Percentiles rank a stretch among this genome's conserved stretches.
phyloP scores from a whole-genome alignment of 2,113 vertebrate species.

The Silurus glanis region DNA sequence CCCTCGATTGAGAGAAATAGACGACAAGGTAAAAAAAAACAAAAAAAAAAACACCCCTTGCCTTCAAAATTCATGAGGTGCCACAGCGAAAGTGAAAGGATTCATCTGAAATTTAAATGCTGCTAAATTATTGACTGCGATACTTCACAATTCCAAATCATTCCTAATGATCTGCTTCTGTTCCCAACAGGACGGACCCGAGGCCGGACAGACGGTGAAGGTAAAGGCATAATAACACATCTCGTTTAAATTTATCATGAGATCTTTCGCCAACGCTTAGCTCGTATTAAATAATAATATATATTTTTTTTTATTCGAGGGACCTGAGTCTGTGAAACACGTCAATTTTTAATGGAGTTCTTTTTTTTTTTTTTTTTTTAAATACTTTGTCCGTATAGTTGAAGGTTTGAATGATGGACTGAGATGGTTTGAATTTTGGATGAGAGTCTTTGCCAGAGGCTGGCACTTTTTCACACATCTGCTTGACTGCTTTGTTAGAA shows the following conservation, averaged over 20 bases:
- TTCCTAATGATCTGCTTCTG: conserved; percentile 65
- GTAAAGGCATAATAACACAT: conserved; percentile 80
- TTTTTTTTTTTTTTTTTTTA: conserved; percentile 36
- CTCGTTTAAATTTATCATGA: conserved; percentile 71
- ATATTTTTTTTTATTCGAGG: conserved; percentile 64
- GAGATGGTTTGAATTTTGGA: not conserved
- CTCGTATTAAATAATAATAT: conserved; percentile 71
- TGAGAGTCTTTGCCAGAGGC: conserved; percentile 16
- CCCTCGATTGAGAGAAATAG: conserved; percentile 1
- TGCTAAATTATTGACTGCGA: conserved; percentile 73
- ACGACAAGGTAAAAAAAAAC: conserved; percentile 3
- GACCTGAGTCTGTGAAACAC: conserved; percentile 61
- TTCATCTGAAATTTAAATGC: conserved; percentile 72
- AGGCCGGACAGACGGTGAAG: conserved; percentile 93
- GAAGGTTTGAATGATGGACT: conserved; percentile 8
- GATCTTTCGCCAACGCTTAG: conserved; percentile 64
- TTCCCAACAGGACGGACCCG: conserved; percentile 82
- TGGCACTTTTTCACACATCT: not conserved
- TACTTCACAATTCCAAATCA: conserved; percentile 70
- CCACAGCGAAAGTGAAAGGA: conserved; percentile 36
- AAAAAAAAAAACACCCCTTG: not conserved
- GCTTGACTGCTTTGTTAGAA: not conserved
- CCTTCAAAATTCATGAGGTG: conserved; percentile 39
- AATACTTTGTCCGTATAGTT: conserved; percentile 53
- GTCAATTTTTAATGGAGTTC: conserved; percentile 63